A percentile compares a stretch with the other conserved stretches of the same genome.
phyloP scores from a whole-genome alignment of 2,888 invertebrate genomes.

The Andrena praecox region DNA sequence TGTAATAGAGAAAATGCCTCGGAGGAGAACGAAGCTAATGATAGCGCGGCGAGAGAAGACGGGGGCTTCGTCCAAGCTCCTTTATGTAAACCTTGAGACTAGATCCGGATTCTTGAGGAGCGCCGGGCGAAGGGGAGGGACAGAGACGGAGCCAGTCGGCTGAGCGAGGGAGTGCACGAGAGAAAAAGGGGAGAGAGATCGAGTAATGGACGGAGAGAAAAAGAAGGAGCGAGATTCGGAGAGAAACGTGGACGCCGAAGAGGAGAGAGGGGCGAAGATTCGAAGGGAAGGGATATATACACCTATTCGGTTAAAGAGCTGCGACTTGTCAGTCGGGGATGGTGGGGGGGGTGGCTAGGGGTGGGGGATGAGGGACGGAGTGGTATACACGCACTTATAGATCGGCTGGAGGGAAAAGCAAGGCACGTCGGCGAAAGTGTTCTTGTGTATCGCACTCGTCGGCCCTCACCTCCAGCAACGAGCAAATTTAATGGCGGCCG shows the following conservation, averaged over 20 bases:
- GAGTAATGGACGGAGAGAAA: slow-evolving; percentile 27
- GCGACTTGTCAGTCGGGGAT: slow-evolving; percentile 26
- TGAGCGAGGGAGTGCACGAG: slow-evolving; percentile 16
- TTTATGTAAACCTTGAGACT: slow-evolving; percentile 84
- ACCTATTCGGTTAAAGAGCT: slow-evolving; percentile 67
- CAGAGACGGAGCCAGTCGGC: slow-evolving; percentile 1
- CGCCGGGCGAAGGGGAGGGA: slow-evolving; percentile 34
- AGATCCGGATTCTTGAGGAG: slow-evolving; percentile 83
- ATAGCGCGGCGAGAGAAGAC: slow-evolving; percentile 56
- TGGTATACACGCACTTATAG: slow-evolving; percentile 70
- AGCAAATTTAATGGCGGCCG: slow-evolving; percentile 66
- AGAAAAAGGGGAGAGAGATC: neutral
- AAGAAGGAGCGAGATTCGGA: slow-evolving; percentile 4
- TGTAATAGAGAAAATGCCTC: slow-evolving; percentile 61
- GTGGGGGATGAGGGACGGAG: slow-evolving; percentile 44
- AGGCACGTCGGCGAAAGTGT: slow-evolving; percentile 81
- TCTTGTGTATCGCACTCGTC: slow-evolving; percentile 72
- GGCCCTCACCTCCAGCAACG: slow-evolving; percentile 65
- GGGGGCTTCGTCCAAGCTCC: slow-evolving; percentile 72
- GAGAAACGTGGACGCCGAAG: slow-evolving; percentile 19
- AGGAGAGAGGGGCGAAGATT: slow-evolving; percentile 14
- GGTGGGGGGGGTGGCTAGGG: slow-evolving; percentile 42
- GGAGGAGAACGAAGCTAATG: slow-evolving; percentile 62
- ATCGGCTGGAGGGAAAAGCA: slow-evolving; percentile 76
- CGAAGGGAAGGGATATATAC: slow-evolving; percentile 56